Evolutionary conservation across 1,140 invertebrate genomes (phyloP), one percentile per base, ranked within the genome.

Genomic region (Drosophila pachea): DNA sequence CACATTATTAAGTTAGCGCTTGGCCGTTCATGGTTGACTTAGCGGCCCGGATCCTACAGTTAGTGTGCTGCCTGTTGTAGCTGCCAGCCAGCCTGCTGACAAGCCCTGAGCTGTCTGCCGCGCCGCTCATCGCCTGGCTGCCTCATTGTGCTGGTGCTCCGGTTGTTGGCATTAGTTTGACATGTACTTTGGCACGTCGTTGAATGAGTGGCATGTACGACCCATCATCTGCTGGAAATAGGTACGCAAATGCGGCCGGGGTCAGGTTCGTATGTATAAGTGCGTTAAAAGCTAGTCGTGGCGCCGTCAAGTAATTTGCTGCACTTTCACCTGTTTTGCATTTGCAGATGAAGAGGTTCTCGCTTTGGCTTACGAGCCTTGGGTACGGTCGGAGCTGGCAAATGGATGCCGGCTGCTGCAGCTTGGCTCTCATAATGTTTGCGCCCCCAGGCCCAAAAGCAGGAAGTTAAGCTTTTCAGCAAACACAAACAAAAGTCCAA

Each of bases 381-480:
- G 40, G 1, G 40, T n/a, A 11, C 4, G 9, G 35, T 38, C 36
- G 14, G 4, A n/a, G 22, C 1, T 14, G 42, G n/a, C 6, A 5
- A 22, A 3, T 9, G 11, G 14, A 11, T 14, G 29, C 1, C 9
- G 4, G 43, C 22, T 22, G 22, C 22, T 22, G 22, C 1, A 1
- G 7, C 29, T 56, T 33, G 31, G 43, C 71, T 63, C 54, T 59
- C 68, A 83, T 83, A 83, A 83, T 78, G 65, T 84, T 78, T 70
- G 68, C 76, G 47, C 58, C 61, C 64, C 68, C 72, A 72, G 77
- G 72, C 78, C 75, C 60, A 75, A 76, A 70, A 66, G 76, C 76
- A 84, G 86, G 76, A 84, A 84, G 86, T 84, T 84, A 84, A 84
- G 79, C 79, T 81, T 84, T 84, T 84, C 79, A 84, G 65, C 81